Percentiles rank a stretch among this genome's conserved stretches.
These are phyloP conservation scores for Masticophis lateralis DNA, from an alignment of 2,797 vertebrate genomes.

Conservation along the genomic window DNA sequence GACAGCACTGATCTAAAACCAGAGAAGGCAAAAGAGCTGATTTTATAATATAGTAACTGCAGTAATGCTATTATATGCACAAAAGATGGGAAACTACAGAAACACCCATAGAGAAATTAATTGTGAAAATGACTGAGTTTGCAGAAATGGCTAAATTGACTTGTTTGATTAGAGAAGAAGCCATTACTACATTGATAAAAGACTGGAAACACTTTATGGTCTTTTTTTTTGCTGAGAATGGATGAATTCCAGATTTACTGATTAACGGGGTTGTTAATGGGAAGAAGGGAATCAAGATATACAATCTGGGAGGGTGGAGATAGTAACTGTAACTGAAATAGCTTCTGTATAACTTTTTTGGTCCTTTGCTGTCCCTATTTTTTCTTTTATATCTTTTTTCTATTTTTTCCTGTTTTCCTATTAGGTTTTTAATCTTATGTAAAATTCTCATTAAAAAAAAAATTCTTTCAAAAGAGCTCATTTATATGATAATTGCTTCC, in stretches of 20 bases:
- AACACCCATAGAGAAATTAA: background rate
- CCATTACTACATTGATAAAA: background rate
- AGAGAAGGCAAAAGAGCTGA: background rate
- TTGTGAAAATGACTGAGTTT: background rate
- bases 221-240: background rate
- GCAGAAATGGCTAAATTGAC: background rate
- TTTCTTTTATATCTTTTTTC: background rate
- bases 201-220: background rate
- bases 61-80: background rate
- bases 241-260: background rate
- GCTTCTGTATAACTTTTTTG: background rate
- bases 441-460: background rate
- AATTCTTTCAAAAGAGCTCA: background rate
- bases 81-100: background rate
- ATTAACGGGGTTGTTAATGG: background rate
- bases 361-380: background rate
- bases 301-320: background rate
- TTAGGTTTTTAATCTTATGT: background rate
- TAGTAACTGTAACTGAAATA: background rate
- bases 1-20: slow-evolving; percentile 84
- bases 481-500: background rate
- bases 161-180: background rate
- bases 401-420: background rate
- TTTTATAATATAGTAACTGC: background rate
- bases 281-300: background rate